phyloP scores from a whole-genome alignment of 1,140 invertebrate genomes.

The Liolophura sinensis region DNA sequence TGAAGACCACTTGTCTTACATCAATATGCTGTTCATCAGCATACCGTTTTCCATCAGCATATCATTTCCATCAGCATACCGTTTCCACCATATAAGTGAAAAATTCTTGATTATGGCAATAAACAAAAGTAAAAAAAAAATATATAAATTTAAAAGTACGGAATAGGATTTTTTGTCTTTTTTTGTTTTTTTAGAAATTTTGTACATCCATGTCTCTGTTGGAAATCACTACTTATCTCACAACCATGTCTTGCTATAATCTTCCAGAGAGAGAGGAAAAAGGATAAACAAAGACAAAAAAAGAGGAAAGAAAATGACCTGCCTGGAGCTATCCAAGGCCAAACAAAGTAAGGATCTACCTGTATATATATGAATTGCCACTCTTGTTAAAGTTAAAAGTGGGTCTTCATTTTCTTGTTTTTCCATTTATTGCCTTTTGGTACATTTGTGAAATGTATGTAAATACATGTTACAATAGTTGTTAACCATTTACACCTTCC shows the following conservation, averaged over 20 bases:
- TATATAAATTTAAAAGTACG: too few relatives aligned
- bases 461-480: not conserved
- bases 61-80: too few relatives aligned
- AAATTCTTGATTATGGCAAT: too few relatives aligned
- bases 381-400: not conserved
- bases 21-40: too few relatives aligned
- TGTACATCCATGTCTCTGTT: too few relatives aligned
- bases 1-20: too few relatives aligned
- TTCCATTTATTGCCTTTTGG: not conserved
- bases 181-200: too few relatives aligned
- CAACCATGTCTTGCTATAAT: constrained; percentile 1
- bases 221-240: too few relatives aligned
- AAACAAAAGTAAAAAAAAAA: too few relatives aligned
- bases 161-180: too few relatives aligned
- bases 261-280: constrained; percentile 53
- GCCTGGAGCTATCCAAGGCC: constrained; percentile 80
- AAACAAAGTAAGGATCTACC: constrained; percentile 47
- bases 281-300: constrained; percentile 75
- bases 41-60: too few relatives aligned
- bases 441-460: not conserved
- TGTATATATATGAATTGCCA: not conserved
- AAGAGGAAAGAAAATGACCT: constrained; percentile 96
- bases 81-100: too few relatives aligned
- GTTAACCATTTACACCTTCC: constrained; percentile 13
- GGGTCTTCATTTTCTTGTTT: not conserved